Evolutionary conservation across 2,888 invertebrate species (phyloP), one percentile per base, ranked within the genome.

Genomic region (Rhodophaea formosa): DNA sequence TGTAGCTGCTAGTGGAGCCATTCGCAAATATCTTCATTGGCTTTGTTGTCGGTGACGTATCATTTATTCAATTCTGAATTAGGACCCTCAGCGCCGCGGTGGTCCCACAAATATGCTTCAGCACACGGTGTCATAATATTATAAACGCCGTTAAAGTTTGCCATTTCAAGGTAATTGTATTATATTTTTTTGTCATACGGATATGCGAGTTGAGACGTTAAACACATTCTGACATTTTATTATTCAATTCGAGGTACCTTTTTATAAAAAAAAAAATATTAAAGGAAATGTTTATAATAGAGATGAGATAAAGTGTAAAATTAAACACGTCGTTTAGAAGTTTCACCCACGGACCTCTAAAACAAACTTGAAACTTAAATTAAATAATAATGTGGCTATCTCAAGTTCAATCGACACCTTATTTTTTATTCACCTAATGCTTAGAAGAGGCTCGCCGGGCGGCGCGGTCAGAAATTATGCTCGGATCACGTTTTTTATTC

Each of bases 11-110:
- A 72, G 69, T 73, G 69, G 61, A 68, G 65, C 62, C 70, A 59
- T 60, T 68, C 68, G 69, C 66, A 72, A 76, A 84, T 77, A 74
- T 86, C 84, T 87, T 82, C 84, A 86, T 87, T 82, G 80, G 71
- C 74, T 82, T 88, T 90, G 87, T 88, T 83, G 82, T 62, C 61
- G 59, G 64, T 85, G 86, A 86, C 86, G 73, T 84, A 82, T 87
- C 84, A 83, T 86, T 88, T 84, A 87, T 88, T 78, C 79, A 66
- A 64, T 71, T 78, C 73, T 71, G 80, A 79, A 80, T 79, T 79
- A 75, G 49, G 43, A 23, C 75, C 70, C 63, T 63, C 69, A 72
- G 65, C 66, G 65, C 71, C 72, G 73, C 73, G 88, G 88, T 89
- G 90, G 89, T 85, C 88, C 70, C 59, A 62, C 62, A 63, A 63